These are phyloP conservation scores for Perccottus glenii DNA, from an alignment of 2,113 vertebrate genomes.

Conservation along the genomic window DNA sequence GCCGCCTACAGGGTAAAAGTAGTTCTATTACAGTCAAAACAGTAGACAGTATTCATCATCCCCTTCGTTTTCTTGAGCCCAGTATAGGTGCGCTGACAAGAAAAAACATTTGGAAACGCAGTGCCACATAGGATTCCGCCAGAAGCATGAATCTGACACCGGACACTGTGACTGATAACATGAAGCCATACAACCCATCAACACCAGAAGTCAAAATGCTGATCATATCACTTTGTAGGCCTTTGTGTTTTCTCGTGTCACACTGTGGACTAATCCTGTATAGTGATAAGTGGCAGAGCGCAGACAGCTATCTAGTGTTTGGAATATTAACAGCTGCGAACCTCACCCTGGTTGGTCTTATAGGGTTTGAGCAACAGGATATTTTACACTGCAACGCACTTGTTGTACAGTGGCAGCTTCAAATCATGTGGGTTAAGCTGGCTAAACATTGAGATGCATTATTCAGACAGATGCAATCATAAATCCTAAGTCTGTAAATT, in stretches of 20 bases:
- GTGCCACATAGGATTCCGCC: background rate
- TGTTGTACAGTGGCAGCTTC: background rate
- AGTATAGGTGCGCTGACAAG: background rate
- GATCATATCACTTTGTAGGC: slow-evolving; percentile 27
- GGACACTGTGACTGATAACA: slow-evolving; percentile 5
- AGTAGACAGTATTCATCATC: slow-evolving; percentile 1
- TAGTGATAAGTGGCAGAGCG: slow-evolving; percentile 51
- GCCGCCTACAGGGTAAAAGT: background rate
- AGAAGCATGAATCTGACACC: slow-evolving; percentile 2
- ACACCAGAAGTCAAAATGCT: slow-evolving; percentile 30
- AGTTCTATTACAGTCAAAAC: background rate
- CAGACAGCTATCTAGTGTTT: slow-evolving; percentile 67
- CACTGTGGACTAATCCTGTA: slow-evolving; percentile 36
- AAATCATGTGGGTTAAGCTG: too few relatives aligned
- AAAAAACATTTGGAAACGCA: slow-evolving; percentile 12
- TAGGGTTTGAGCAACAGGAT: slow-evolving; percentile 58
- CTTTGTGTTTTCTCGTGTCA: slow-evolving; percentile 33
- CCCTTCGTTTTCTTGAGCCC: background rate
- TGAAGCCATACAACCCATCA: slow-evolving; percentile 7
- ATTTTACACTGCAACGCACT: background rate
- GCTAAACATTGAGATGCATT: too few relatives aligned
- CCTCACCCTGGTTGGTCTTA: slow-evolving; percentile 52
- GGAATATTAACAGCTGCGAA: slow-evolving; percentile 73
- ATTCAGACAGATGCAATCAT: too few relatives aligned
- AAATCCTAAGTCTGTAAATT: too few relatives aligned